phyloP scores from a whole-genome alignment of 1,140 invertebrate genomes.

The Polypedilum pembai region DNA sequence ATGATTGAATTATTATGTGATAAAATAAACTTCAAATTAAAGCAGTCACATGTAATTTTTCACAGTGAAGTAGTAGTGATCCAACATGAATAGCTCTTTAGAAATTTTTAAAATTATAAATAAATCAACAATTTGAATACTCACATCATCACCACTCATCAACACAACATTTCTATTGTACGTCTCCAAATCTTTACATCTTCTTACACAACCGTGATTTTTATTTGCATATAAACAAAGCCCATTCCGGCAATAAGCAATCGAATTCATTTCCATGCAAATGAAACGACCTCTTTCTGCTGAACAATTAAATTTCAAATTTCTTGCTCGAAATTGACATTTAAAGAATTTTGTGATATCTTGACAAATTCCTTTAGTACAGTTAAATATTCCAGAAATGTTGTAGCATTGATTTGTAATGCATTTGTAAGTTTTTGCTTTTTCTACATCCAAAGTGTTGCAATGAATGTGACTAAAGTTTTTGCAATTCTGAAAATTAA shows the following conservation, averaged over 20 bases:
- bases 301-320: slow-evolving; percentile 71
- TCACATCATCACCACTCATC: slow-evolving; percentile 65
- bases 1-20: too few relatives aligned
- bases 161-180: slow-evolving; percentile 79
- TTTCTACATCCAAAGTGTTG: slow-evolving; percentile 79
- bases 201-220: slow-evolving; percentile 78
- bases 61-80: too few relatives aligned
- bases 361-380: slow-evolving; percentile 69
- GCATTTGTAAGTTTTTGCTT: slow-evolving; percentile 73
- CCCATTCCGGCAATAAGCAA: slow-evolving; percentile 72
- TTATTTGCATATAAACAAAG: slow-evolving; percentile 72
- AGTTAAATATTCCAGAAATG: slow-evolving; percentile 79
- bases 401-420: slow-evolving; percentile 80
- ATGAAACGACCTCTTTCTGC: slow-evolving; percentile 76
- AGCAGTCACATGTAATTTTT: too few relatives aligned
- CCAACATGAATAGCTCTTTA: too few relatives aligned
- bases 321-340: slow-evolving; percentile 74
- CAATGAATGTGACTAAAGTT: slow-evolving; percentile 80
- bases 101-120: too few relatives aligned
- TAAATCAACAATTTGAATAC: background rate
- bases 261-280: slow-evolving; percentile 73
- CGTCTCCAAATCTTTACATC: slow-evolving; percentile 79
- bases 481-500: slow-evolving; percentile 71
- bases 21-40: too few relatives aligned
- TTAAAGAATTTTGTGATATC: slow-evolving; percentile 83